Percentiles rank a stretch among this genome's conserved stretches.
phyloP scores from a whole-genome alignment of 2,797 vertebrate species.

The Erpetoichthys calabaricus region DNA sequence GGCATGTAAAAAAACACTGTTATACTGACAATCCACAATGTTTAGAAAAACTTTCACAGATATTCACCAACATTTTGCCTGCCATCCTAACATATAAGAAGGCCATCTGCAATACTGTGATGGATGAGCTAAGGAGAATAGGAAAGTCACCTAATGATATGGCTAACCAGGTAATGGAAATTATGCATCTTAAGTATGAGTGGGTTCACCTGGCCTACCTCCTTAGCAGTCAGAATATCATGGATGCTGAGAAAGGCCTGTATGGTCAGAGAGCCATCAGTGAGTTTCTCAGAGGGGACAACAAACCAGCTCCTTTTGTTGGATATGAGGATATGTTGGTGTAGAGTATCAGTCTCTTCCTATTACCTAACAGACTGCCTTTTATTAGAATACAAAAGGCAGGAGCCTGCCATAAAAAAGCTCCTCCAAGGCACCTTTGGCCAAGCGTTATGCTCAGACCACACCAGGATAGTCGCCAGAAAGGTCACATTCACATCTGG shows the following conservation, averaged over 20 bases:
- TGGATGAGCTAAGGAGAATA: constrained; percentile 16
- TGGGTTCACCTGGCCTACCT: constrained; percentile 15
- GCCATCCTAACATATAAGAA: constrained; percentile 14
- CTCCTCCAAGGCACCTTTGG: constrained; percentile 10
- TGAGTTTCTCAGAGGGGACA: constrained; percentile 4
- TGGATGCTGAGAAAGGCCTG: constrained; percentile 8
- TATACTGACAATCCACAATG: constrained; percentile 13
- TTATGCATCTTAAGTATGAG: constrained; percentile 16
- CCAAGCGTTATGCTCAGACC: constrained; percentile 13
- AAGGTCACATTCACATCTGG: constrained; percentile 19
- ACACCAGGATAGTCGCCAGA: constrained; percentile 13
- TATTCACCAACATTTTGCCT: constrained; percentile 4
- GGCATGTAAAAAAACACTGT: constrained; percentile 3
- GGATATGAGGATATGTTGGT: constrained; percentile 10
- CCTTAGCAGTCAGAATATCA: constrained; percentile 6
- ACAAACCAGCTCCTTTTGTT: constrained; percentile 9
- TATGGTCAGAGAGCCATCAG: constrained; percentile 15
- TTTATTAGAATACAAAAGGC: neutral
- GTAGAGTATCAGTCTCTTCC: constrained; percentile 10
- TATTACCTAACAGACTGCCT: constrained; percentile 14
- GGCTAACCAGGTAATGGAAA: constrained; percentile 15
- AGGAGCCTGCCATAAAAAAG: neutral
- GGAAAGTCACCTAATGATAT: constrained; percentile 15
- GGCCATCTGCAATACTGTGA: constrained; percentile 17
- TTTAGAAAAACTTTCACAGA: constrained; percentile 7